Base-by-base conservation (phyloP, 2,797 vertebrate genomes). In the Rhinophrynus dorsalis region DNA sequence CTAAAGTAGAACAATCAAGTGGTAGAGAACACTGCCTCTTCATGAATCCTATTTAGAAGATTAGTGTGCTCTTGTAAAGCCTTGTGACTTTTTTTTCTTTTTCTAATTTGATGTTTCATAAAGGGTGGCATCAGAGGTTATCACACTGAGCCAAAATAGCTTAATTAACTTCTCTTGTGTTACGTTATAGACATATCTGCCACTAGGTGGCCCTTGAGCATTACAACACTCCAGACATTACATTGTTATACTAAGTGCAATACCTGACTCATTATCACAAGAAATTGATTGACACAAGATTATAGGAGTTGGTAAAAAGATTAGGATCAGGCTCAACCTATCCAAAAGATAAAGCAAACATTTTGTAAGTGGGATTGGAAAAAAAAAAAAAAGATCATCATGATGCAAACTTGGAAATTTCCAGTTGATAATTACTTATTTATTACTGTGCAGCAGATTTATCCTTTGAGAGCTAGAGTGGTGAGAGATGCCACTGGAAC, bases 1-100 rank as follows among this genome's bases (percentile, higher is more conserved):
- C 67, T 61, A 74, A 52, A 17, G 6, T 66, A 10, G 42, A 45
- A 42, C 30, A 57, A 56, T 69, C 26, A 35, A 74, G 18, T 66
- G 10, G 54, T 64, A 79, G 68, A 68, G 50, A 60, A 74, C 33
- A 63, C 13, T 64, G 21, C 48, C 47, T 55, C 6, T 30, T 58
- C n/a, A 8, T 11, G 35, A 75, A 55, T 67, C 7, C 54, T 44
- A 66, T 68, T 68, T 26, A 75, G 35, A 72, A 65, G 15, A 55
- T 48, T 37, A 8, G 29, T 58, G 20, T 44, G n/a, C 1, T 40
- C 20, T 65, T 68, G 64, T 72, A 72, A 56, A 72, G 60, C 15
- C 37, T 75, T 79, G 45, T 15, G 68, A 15, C 61, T n/a, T 61
- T 77, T 62, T 17, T 67, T 13, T 59, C 42, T 20, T 64, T 59